A percentile compares a stretch with the other conserved stretches of the same genome.
Conservation (phyloP, 2,797 vertebrate genomes). For the Sarcophilus harrisii region DNA sequence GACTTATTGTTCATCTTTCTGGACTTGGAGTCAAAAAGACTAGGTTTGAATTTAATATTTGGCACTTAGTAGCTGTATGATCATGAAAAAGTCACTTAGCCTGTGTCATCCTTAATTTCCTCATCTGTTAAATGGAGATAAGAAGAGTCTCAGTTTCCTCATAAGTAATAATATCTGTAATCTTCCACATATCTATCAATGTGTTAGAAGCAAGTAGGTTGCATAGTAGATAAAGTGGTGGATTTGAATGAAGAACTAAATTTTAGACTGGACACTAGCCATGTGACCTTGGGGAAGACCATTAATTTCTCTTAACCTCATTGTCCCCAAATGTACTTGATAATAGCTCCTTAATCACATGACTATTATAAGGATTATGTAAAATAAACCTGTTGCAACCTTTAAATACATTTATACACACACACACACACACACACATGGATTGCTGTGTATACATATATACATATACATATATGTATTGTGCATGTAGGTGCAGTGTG, state of each 20-base stretch:
- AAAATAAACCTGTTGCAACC: neutral
- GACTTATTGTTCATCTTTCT: neutral
- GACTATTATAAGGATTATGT: neutral
- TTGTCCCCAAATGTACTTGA: neutral
- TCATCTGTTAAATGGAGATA: neutral
- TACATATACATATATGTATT: neutral
- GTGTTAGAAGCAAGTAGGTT: neutral
- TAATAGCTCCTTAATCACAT: neutral
- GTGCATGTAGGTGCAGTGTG: neutral
- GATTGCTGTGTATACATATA: too few relatives aligned
- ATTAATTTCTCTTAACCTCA: neutral
- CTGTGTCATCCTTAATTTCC: neutral
- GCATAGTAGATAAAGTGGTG: neutral
- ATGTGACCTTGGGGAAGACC: neutral
- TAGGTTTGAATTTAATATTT: neutral
- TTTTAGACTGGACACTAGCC: neutral
- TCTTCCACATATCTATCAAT: neutral
- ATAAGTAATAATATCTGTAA: neutral
- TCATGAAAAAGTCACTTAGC: neutral
- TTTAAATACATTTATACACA: neutral
- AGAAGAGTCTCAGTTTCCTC: constrained; percentile 16
- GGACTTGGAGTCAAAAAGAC: neutral
- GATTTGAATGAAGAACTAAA: neutral
- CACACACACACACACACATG: too few relatives aligned
- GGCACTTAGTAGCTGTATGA: neutral